phyloP scores from a whole-genome alignment of 2,113 vertebrate species.

The Mustela nigripes region DNA sequence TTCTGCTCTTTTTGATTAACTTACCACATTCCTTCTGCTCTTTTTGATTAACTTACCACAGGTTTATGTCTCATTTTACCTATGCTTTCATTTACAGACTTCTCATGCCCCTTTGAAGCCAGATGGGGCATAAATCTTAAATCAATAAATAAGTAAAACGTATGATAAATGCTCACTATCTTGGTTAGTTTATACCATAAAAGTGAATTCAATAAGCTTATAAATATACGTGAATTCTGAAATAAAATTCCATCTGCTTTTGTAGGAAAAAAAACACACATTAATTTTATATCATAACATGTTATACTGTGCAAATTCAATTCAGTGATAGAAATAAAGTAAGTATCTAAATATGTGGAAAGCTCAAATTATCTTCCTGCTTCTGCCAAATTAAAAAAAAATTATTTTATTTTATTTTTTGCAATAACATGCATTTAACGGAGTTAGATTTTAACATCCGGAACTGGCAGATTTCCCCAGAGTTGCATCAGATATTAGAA shows the following conservation, averaged over 20 bases:
- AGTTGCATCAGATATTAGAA: conserved; percentile 90
- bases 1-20: conserved; percentile 5
- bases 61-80: conserved; percentile 38
- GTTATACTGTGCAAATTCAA: conserved; percentile 67
- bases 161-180: conserved; percentile 57
- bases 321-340: conserved; percentile 68
- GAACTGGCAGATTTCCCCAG: conserved; percentile 88
- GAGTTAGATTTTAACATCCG: conserved; percentile 84
- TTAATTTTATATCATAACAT: conserved; percentile 76
- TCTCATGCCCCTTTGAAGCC: conserved; percentile 41
- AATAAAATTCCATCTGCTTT: conserved; percentile 77
- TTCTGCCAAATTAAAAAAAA: conserved; percentile 81
- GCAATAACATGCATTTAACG: conserved; percentile 85
- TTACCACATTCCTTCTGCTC: not conserved
- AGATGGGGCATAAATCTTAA: conserved; percentile 71
- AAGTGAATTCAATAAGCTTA: conserved; percentile 63
- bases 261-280: conserved; percentile 56
- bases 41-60: not conserved
- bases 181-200: conserved; percentile 54
- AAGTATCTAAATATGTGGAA: conserved; percentile 62
- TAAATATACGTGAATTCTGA: conserved; percentile 71
- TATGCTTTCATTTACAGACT: not conserved
- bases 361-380: conserved; percentile 82
- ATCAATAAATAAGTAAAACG: conserved; percentile 64
- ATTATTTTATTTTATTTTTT: conserved; percentile 56